These are phyloP conservation scores for Ophion slaviceki DNA, from an alignment of 2,888 invertebrate species.

Conservation along the genomic window DNA sequence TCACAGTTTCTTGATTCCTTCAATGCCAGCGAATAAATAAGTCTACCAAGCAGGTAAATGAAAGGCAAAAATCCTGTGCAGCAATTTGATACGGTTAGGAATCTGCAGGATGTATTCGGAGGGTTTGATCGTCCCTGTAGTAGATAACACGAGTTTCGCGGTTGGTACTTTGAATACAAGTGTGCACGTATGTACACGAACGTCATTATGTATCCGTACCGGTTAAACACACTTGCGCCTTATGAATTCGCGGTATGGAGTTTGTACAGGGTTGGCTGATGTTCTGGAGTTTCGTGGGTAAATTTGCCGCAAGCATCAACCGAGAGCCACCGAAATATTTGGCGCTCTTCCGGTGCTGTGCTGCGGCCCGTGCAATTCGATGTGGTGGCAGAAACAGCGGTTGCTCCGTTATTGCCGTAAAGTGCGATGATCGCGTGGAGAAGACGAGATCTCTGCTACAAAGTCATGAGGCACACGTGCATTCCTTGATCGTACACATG, in stretches of 20 bases:
- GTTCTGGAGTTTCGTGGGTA: conserved; percentile 33
- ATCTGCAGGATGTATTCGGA: background rate
- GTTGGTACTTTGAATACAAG: background rate
- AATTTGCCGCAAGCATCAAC: conserved; percentile 47
- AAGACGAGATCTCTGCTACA: conserved; percentile 15
- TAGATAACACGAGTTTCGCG: background rate
- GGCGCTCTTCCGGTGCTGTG: conserved; percentile 29
- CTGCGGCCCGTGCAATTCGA: conserved; percentile 40
- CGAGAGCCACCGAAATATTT: conserved; percentile 32
- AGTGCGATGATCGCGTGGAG: conserved; percentile 36
- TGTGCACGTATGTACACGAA: background rate
- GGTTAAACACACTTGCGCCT: conserved; percentile 37
- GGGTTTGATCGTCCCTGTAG: background rate
- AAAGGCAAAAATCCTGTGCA: background rate
- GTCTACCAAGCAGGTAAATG: background rate
- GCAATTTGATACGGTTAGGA: background rate
- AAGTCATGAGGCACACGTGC: conserved; percentile 17
- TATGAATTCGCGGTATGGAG: conserved; percentile 33
- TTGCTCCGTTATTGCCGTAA: conserved; percentile 21
- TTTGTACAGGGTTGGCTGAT: conserved; percentile 17
- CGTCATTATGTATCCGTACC: background rate
- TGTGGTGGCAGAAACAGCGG: conserved; percentile 16
- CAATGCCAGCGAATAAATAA: background rate
- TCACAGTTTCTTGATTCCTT: background rate
- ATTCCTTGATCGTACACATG: background rate